phyloP scores from a whole-genome alignment of 1,140 invertebrate genomes.

The Apis dorsata region DNA sequence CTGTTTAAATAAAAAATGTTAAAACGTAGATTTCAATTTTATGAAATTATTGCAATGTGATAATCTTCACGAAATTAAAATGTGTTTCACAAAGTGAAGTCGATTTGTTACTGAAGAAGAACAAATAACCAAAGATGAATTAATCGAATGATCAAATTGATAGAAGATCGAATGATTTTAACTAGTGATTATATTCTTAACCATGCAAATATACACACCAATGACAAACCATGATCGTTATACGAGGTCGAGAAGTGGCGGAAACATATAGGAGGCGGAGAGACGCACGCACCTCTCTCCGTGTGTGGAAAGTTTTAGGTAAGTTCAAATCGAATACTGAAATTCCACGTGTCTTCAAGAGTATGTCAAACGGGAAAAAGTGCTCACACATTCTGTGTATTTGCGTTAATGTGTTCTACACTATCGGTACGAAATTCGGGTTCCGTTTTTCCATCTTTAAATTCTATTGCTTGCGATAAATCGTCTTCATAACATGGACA shows the following conservation, averaged over 20 bases:
- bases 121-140: neutral
- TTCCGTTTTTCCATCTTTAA: neutral
- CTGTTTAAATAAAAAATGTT: too few species aligned
- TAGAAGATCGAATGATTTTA: neutral
- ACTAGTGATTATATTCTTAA: neutral
- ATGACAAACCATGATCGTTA: neutral
- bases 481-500: neutral
- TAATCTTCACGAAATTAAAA: neutral
- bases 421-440: conserved; percentile 6
- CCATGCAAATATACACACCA: neutral
- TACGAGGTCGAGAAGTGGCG: neutral
- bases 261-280: neutral
- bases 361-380: conserved; percentile 2
- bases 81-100: accelerated
- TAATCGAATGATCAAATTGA: neutral
- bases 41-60: accelerated
- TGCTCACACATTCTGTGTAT: neutral
- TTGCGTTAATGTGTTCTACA: conserved; percentile 6
- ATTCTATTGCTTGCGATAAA: conserved; percentile 9
- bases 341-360: neutral
- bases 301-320: conserved; percentile 17
- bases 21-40: neutral
- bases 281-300: neutral
- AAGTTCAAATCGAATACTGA: neutral
- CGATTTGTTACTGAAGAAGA: accelerated